Base-by-base conservation (phyloP, 2,888 invertebrate genomes). In the Oxyteleia sp. region DNA sequence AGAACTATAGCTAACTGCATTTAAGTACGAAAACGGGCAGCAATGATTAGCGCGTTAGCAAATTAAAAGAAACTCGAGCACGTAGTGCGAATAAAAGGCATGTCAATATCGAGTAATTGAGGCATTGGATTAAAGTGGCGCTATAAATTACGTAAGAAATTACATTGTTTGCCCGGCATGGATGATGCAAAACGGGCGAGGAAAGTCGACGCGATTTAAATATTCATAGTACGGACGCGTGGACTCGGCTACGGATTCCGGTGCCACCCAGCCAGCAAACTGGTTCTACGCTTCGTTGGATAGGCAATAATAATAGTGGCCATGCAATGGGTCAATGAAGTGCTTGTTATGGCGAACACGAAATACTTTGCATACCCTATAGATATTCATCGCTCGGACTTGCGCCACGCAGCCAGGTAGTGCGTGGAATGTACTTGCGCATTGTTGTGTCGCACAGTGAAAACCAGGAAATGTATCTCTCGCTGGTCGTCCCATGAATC, bases 331-430 rank as follows among this genome's bases (percentile, higher is more conserved):
- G 91, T 92, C 92, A 92, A 92, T 91, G 92, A 92, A 91, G 89
- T 91, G 90, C 92, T 92, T 91, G 91, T 92, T 91, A 92, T 92
- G 91, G 90, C 86, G 86, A 91, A 91, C 92, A 91, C 92, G 92
- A 87, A 91, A 89, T 89, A 88, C 90, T 92, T 92, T 92, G 92
- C 92, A 92, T 92, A 92, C 88, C 88, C 88, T 88, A 87, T 91
- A 91, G 92, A 92, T 92, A 92, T 90, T 91, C 91, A 90, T 91
- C 90, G 90, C 86, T 75, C 83, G 86, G 75, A 79, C 79, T 78
- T 61, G 69, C 59, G 78, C 82, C 78, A 78, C 80, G 84, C 81
- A 76, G 79, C n/a, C 47, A 57, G 66, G 10, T 57, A 53, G 61
- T 78, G 74, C 84, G 78, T 78, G 76, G 79, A 82, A 82, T 85